Base-by-base conservation (phyloP, 2,797 vertebrate species). In the Phoebastria nigripes region DNA sequence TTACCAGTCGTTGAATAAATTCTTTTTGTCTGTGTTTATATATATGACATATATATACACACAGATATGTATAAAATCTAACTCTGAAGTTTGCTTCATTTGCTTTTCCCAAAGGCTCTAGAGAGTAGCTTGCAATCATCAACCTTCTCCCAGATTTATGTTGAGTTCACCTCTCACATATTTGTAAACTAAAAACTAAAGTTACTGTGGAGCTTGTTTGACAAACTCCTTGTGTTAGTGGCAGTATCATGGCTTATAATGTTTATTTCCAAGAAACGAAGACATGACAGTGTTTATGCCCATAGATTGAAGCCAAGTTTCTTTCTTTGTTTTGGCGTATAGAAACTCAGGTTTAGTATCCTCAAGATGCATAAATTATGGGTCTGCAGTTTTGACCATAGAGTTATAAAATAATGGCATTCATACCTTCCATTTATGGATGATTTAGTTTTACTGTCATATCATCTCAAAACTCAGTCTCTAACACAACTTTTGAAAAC, bases 171-270 rank as follows among this genome's bases (percentile, higher is more conserved):
- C 78, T 89, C 90, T 93, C 37, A 2, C 19, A 5, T 91, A 61
- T 91, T 91, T 90, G 94, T 86, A 95, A 94, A 87, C 59, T 56
- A 14, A 71, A 96, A 95, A 90, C 66, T 51, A 70, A 76, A 82
- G 73, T 94, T 92, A 28, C 67, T 41, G 41, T 17, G 42, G 56
- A 71, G 56, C 59, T 74, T 56, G 35, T 49, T 74, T 85, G 92
- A 95, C 62, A 84, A 80, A 69, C 12, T 82, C 78, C 80, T 89
- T 96, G 82, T 90, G 58, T 35, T 90, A 62, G 78, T 14, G 76
- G 62, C 62, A 69, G n/a, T 14, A 41, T 78, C 31, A 3, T 11
- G 59, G 71, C n/a, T 91, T 73, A 69, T 7, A 77, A 47, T 74
- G 63, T 80, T 93, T 87, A 92, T 62, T 95, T 89, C 70, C 55